Evolutionary conservation across 2,888 invertebrate species (phyloP), one percentile per base, ranked within the genome.

Genomic region (Rotaria magnacalcarata): DNA sequence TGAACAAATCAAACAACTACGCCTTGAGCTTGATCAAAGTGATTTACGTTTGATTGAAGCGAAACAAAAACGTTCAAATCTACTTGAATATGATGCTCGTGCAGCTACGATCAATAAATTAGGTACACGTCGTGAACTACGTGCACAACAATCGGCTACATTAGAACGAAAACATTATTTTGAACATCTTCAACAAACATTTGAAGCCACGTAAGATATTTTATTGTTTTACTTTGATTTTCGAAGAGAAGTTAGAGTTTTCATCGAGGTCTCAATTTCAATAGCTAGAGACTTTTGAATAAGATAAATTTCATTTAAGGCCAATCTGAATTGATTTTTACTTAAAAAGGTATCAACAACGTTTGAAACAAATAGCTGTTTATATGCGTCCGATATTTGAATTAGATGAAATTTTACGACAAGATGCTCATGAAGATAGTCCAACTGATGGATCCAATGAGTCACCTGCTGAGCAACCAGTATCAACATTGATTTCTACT

Each of bases 151-250:
- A 80, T 24, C 21, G 11, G 43, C 80, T 7, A 47, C 47, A 10
- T 43, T 80, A 47, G 80, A 80, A n/a, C 5, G 80, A 80, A 80
- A 80, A 80, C 80, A 80, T n/a, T 80, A 80, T 80, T 80, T 80
- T n/a, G 80, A 80, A 80, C 80, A 47, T 80, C n/a, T 80, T 41
- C 47, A 47, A 47, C 43, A 43, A 80, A 80, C 80, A 80, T 80
- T 80, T 43, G 80, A 80, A n/a, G 11, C 80, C 21, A 80, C 80
- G 47, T 67, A 67, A 41, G 67, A 16, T 34, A 67, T 34, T 16
- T 27, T 16, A 3, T 34, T 2, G 19, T 34, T 27, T 19, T 34
- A 0, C 34, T 60, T 34, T 34, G 34, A 34, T 34, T 34, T 1
- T 34, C 34, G 34, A 34, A 34, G 34, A 2, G 34, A 34, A 34